Conservation (phyloP, 2,888 invertebrate genomes). For the Rhamphomyia laevipes region DNA sequence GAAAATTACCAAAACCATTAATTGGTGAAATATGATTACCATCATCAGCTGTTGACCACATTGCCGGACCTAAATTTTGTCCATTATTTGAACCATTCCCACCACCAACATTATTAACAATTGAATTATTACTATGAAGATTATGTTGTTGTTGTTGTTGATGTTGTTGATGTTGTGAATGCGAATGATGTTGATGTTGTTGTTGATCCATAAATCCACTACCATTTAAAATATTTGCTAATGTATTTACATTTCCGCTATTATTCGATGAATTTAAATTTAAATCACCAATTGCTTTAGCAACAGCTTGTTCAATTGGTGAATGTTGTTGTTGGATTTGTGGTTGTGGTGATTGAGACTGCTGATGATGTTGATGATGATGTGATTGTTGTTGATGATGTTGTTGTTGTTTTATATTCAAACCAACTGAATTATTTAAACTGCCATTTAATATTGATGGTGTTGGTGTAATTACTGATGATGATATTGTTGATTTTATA, state of each 20-base stretch:
- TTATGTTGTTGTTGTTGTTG: slow-evolving; percentile 9
- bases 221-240: slow-evolving; percentile 13
- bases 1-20: slow-evolving; percentile 16
- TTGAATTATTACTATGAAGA: slow-evolving; percentile 1
- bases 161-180: slow-evolving; percentile 9
- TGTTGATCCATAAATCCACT: slow-evolving; percentile 11
- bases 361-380: neutral
- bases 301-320: slow-evolving; percentile 6
- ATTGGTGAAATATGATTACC: slow-evolving; percentile 11
- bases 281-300: slow-evolving; percentile 7
- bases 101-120: slow-evolving; percentile 5
- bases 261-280: slow-evolving; percentile 12
- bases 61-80: slow-evolving; percentile 4
- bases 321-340: slow-evolving; percentile 5
- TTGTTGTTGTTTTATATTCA: neutral
- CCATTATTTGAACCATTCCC: slow-evolving; percentile 3
- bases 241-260: neutral
- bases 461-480: slow-evolving; percentile 1
- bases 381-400: neutral
- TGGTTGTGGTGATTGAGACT: slow-evolving; percentile 3
- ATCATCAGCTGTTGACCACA: slow-evolving; percentile 17
- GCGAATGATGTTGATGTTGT: slow-evolving; percentile 4
- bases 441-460: slow-evolving; percentile 9
- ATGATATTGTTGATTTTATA: slow-evolving; percentile 1
- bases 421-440: neutral